These are phyloP conservation scores for Eunapius fragilis DNA, from an alignment of 37 sponge, comb jelly and placozoan genomes.

Conservation along the genomic window DNA sequence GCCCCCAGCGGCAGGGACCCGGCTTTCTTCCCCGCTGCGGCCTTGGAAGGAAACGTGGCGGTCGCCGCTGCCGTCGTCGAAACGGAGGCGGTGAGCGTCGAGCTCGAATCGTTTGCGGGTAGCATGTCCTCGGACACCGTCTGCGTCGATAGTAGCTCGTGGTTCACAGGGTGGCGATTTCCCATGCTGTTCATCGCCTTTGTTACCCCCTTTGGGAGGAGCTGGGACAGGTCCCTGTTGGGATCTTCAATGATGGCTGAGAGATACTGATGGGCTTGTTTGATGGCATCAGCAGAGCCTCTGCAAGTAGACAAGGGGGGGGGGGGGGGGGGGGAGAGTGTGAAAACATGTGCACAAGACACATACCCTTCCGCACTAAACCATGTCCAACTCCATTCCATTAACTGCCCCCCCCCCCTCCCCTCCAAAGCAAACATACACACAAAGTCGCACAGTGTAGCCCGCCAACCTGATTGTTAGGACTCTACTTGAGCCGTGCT, in stretches of 20 bases:
- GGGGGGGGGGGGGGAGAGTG: background rate
- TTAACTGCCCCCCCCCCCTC: no score
- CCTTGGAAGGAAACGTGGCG: background rate
- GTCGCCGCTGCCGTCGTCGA: background rate
- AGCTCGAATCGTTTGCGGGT: background rate
- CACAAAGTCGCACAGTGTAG: no score
- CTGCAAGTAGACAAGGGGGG: conserved; percentile 23
- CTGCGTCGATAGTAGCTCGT: background rate
- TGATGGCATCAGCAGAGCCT: conserved; percentile 74
- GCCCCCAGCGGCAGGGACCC: background rate
- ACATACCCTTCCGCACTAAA: no score
- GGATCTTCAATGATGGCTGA: conserved; percentile 42
- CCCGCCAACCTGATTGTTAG: conserved; percentile 65
- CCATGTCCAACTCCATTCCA: no score
- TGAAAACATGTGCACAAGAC: no score
- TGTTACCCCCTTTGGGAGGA: background rate
- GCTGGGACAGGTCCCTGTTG: conserved; percentile 33
- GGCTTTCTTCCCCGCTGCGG: conserved; percentile 14
- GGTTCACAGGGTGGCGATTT: background rate
- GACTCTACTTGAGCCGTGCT: conserved; percentile 40
- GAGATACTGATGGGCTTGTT: conserved; percentile 61
- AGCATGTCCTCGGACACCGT: background rate
- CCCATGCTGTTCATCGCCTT: background rate
- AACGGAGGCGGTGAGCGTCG: background rate
- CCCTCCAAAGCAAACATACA: no score